Percentiles rank a stretch among this genome's conserved stretches.
phyloP scores from a whole-genome alignment of 2,113 vertebrate species.

The Accipiter virgatus region DNA sequence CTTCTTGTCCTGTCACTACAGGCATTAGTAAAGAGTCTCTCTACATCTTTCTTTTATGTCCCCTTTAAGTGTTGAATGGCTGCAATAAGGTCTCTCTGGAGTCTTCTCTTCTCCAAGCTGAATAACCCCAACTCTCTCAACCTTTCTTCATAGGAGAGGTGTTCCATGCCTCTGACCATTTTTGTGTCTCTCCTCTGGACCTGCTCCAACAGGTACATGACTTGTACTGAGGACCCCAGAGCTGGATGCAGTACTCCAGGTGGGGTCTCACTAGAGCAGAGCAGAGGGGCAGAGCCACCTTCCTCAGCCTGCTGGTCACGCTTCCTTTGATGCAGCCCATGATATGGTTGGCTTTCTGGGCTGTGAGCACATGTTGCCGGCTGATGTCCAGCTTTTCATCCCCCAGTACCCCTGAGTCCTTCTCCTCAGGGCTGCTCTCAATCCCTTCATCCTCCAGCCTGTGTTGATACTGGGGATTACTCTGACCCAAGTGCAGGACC shows the following conservation, averaged over 20 bases:
- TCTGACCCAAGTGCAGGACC: neutral
- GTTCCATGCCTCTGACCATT: too few species aligned
- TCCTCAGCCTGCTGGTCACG: neutral
- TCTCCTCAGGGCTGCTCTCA: neutral
- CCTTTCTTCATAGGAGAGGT: too few species aligned
- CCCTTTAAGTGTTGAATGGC: too few species aligned
- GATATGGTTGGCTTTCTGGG: neutral
- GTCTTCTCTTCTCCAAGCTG: too few species aligned
- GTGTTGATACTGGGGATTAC: neutral
- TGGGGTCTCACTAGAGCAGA: neutral
- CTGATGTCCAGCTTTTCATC: neutral
- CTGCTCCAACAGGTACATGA: too few species aligned
- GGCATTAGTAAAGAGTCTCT: too few species aligned
- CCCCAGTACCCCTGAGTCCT: neutral
- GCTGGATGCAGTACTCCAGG: neutral
- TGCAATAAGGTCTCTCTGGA: too few species aligned
- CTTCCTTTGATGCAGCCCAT: neutral
- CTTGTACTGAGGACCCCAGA: neutral
- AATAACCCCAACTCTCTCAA: too few species aligned
- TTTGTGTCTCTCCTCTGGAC: too few species aligned
- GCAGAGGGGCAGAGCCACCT: neutral
- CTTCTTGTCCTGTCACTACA: too few species aligned
- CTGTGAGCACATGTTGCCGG: rapidly evolving
- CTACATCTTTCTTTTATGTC: too few species aligned
- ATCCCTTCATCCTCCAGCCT: neutral